Conservation (phyloP, 2,797 vertebrate species). For the Eospalax fontanierii region DNA sequence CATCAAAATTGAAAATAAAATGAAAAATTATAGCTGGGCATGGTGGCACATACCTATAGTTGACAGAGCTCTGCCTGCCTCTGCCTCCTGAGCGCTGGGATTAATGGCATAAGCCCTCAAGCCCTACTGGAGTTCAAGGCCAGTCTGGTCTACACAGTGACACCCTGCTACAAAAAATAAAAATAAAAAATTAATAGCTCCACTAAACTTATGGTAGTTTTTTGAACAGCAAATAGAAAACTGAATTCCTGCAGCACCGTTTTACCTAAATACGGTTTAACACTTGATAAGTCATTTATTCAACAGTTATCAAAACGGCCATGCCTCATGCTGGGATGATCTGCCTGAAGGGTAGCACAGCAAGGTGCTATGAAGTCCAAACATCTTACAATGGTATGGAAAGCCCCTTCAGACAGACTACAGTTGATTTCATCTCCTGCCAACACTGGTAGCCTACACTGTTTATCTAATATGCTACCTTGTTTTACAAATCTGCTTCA, state of each 20-base stretch:
- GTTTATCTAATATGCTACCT: background rate
- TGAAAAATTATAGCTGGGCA: background rate
- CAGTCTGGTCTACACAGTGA: background rate
- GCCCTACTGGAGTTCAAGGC: background rate
- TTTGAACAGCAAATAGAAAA: constrained; percentile 24
- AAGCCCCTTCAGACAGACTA: background rate
- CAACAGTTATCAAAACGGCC: background rate
- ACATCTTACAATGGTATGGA: background rate
- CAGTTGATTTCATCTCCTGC: background rate
- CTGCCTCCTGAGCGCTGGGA: no score
- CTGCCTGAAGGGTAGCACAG: background rate
- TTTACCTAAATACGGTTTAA: background rate
- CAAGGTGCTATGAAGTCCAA: background rate
- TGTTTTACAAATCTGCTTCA: background rate
- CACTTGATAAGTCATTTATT: background rate
- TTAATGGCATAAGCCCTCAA: no score
- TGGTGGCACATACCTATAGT: background rate
- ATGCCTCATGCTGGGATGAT: background rate
- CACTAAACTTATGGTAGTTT: background rate
- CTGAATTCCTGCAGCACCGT: background rate
- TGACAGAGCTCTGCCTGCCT: no score
- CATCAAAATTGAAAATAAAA: background rate
- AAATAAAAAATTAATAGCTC: background rate
- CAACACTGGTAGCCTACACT: background rate
- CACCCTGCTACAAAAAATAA: background rate